Evolutionary conservation across 2,797 vertebrate species (phyloP).

Genomic region (Epinephelus coioides): DNA sequence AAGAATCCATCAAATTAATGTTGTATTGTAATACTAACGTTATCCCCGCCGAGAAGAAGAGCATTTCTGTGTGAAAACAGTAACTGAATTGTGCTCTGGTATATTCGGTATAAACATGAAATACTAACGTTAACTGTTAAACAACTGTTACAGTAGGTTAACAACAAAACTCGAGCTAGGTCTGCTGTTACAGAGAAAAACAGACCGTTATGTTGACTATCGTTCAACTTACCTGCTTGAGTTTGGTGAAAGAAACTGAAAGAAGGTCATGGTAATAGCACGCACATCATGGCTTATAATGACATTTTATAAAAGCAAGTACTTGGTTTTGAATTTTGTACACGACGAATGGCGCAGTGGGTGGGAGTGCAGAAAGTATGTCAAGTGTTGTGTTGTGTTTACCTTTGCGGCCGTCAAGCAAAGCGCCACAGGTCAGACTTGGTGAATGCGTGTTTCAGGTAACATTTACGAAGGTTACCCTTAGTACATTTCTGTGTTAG

Average conservation of each 20-base stretch:
- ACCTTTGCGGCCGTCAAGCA: background rate
- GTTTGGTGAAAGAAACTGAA: background rate
- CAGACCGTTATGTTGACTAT: background rate
- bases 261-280: background rate
- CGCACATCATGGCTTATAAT: background rate
- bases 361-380: background rate
- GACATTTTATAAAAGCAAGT: background rate
- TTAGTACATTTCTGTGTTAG: too few species aligned
- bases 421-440: background rate
- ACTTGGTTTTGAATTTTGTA: background rate
- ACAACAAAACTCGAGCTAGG: background rate
- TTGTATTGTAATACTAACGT: too few species aligned
- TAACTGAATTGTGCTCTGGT: too few species aligned
- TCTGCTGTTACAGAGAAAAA: background rate
- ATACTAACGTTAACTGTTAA: too few species aligned
- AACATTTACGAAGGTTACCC: too few species aligned
- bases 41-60: too few species aligned
- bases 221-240: background rate
- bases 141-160: background rate
- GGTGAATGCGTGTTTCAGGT: background rate
- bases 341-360: background rate
- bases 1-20: background rate
- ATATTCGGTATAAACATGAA: background rate
- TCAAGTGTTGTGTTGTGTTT: background rate
- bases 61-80: fast-evolving